A percentile compares a stretch with the other conserved stretches of the same genome.
Conservation (phyloP, 2,797 vertebrate genomes). For the Anas acuta region DNA sequence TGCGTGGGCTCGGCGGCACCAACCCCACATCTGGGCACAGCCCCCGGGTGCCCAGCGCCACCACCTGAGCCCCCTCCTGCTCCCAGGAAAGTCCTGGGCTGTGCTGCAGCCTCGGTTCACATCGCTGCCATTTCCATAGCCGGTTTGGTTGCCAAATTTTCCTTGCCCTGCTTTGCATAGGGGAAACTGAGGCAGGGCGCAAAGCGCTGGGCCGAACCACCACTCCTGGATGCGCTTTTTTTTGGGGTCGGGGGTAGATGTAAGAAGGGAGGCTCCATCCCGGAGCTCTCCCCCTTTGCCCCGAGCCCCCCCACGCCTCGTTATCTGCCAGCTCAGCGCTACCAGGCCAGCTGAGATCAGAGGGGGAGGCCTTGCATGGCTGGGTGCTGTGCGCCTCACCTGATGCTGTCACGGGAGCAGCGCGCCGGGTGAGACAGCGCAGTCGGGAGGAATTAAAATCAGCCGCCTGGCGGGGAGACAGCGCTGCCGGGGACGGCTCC, state of each 20-base stretch:
- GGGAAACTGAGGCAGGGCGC: background rate
- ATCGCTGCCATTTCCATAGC: background rate
- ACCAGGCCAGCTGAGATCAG: fast-evolving
- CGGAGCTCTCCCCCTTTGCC: fast-evolving
- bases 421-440: background rate
- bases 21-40: fast-evolving
- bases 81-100: background rate
- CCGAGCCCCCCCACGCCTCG: background rate
- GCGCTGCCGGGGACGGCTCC: background rate
- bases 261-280: background rate
- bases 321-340: background rate
- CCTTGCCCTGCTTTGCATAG: background rate
- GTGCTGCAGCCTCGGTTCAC: background rate
- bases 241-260: fast-evolving
- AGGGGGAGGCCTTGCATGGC: fast-evolving
- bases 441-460: slow-evolving; percentile 47
- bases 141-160: background rate
- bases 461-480: background rate
- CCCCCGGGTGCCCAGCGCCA: background rate
- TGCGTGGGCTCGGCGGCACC: background rate
- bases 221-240: fast-evolving
- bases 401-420: background rate
- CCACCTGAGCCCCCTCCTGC: fast-evolving
- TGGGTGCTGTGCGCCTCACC: background rate
- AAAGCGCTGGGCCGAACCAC: background rate